A percentile compares a stretch with the other conserved stretches of the same genome.
Conservation (phyloP, 2,113 vertebrate genomes). For the Microcebus jonahi region DNA sequence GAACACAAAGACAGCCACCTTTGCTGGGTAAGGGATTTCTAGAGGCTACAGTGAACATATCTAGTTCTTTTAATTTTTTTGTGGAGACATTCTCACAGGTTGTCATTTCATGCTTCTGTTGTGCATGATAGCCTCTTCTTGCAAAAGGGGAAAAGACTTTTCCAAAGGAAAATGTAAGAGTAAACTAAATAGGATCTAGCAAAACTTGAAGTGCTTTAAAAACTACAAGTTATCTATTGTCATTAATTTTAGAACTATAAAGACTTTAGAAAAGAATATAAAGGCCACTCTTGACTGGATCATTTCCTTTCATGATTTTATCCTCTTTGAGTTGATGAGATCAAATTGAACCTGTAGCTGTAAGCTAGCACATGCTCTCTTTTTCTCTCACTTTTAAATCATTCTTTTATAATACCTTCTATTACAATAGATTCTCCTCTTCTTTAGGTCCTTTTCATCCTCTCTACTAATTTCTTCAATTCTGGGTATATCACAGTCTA, state of each 20-base stretch:
- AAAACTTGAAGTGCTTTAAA: constrained; percentile 31
- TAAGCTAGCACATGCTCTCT: background rate
- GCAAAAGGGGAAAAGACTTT: background rate
- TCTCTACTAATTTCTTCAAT: constrained; percentile 29
- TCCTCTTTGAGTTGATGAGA: background rate
- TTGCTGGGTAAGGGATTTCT: constrained; percentile 57
- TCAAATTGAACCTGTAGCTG: background rate
- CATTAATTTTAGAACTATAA: constrained; percentile 13
- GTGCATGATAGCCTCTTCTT: background rate
- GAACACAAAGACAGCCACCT: constrained; percentile 76
- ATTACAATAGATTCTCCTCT: background rate
- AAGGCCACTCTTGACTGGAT: background rate
- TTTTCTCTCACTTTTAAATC: background rate
- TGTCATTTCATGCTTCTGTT: constrained; percentile 5
- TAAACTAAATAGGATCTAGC: background rate
- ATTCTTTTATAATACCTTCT: background rate
- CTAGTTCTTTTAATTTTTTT: constrained; percentile 33
- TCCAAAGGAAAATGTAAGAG: background rate
- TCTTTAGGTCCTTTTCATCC: constrained; percentile 10
- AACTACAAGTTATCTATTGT: background rate
- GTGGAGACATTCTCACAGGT: constrained; percentile 41
- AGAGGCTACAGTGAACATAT: constrained; percentile 23
- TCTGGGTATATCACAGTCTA: background rate
- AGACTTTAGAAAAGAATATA: background rate
- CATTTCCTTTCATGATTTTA: background rate